Base-by-base conservation (phyloP, 2,797 vertebrate genomes). In the Erethizon dorsatum region DNA sequence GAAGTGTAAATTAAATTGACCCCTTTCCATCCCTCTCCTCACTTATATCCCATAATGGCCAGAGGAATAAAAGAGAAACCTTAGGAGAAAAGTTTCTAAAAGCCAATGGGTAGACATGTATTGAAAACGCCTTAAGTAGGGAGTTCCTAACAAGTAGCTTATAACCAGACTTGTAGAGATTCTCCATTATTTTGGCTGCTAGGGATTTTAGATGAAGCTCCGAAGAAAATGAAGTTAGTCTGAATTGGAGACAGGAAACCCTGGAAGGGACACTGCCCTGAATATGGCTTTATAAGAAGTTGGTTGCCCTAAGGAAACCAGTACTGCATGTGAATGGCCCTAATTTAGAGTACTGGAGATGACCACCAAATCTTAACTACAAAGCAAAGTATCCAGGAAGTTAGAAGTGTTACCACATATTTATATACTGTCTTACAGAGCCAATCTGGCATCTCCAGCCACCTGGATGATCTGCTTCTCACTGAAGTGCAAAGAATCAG, bases 321-420 rank as follows among this genome's bases (percentile, higher is more conserved):
- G 65, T 84, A 67, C 45, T 85, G 22, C 95, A 28, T 80, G 59
- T 88, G 61, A 93, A 91, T 80, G 71, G 15, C 52, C 71, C 82
- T 77, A 88, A 77, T 94, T 91, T 95, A 54, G 33, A 96, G 78
- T 73, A 84, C 18, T 85, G 57, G 63, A 91, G 57, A 96, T 31
- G 8, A 91, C 13, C 14, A 93, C 15, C 47, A 94, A 52, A 83
- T 17, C 52, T 41, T 90, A 92, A 94, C 47, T 83, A 71, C 41
- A 90, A 86, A 90, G n/a, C 14, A 88, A 37, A 59, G 52, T 71
- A 71, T 69, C 61, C 17, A 91, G 45, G 50, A 96, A 88, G 20
- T 73, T 83, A 75, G 56, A 83, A 93, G 61, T 75, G 45, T 88
- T 93, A 80, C 52, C 26, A 20, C 41, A 56, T 65, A 56, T 45